These are phyloP conservation scores for Podarcis cretensis DNA, from an alignment of 2,113 vertebrate genomes.

Conservation along the genomic window DNA sequence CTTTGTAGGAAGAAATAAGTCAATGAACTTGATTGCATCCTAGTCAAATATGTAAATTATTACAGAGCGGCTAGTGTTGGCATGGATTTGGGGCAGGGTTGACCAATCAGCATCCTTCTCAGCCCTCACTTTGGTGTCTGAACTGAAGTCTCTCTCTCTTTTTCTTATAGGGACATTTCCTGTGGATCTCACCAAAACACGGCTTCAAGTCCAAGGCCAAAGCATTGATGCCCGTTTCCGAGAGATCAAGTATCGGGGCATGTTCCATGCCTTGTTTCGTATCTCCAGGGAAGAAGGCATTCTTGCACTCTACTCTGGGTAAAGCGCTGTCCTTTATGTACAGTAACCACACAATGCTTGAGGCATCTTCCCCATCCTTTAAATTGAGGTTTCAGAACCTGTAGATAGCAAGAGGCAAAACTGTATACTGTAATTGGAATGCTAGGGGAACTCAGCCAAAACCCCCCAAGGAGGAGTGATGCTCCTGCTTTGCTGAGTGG, in stretches of 20 bases:
- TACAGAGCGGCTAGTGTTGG: too few relatives aligned
- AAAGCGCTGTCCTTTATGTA: constrained; percentile 42
- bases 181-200: constrained; percentile 93
- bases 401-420: neutral
- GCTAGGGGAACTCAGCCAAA: neutral
- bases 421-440: neutral
- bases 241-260: constrained; percentile 92
- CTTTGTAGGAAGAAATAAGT: neutral
- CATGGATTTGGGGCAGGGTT: neutral
- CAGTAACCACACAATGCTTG: rapidly evolving
- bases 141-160: constrained; percentile 14
- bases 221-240: constrained; percentile 85
- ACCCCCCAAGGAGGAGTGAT: rapidly evolving
- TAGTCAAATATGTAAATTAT: neutral
- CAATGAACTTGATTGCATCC: neutral
- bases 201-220: constrained; percentile 95
- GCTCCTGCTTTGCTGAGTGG: neutral
- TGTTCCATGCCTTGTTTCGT: constrained; percentile 93
- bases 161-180: constrained; percentile 88
- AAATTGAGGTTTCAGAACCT: neutral
- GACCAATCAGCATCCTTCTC: neutral
- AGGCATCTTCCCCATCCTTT: neutral
- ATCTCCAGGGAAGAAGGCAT: constrained; percentile 93
- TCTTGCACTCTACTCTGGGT: constrained; percentile 93
- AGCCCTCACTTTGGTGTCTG: constrained; percentile 13